Base-by-base conservation (phyloP, 1,140 invertebrate genomes). In the Euschistus heros region DNA sequence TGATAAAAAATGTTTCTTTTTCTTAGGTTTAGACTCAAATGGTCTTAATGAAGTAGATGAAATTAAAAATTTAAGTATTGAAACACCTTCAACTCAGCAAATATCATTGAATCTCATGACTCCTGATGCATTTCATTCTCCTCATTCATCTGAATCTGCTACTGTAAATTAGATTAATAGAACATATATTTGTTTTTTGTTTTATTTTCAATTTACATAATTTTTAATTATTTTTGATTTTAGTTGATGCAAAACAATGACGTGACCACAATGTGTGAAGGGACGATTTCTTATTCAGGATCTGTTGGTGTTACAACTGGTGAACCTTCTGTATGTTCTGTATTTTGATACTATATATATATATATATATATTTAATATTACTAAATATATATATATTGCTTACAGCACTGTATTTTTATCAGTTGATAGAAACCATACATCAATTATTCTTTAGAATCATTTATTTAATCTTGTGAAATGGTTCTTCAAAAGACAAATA, bases 101-200 rank as follows among this genome's bases (percentile, higher is more conserved):
- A 13, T 24, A 20, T 44, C 61, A 22, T 63, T 68, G 7, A 90
- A 86, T 71, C 80, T 94, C 1, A 87, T 95, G 82, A 92, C 91
- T 1, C 91, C 92, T 0, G 90, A 94, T 74, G 90, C 89, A 7
- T 95, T 94, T 71, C 89, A 83, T 76, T 88, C 80, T 47, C 59
- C 59, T 61, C 54, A 57, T 26, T 24, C 54, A 10, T 4, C 54
- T 24, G 54, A 57, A 24, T 24, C 54, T 24, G 14, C 20, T 24
- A 20, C 54, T 57, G 54, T 57, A 24, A 57, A 24, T 26, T 24
- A 24, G 7, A 10, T 26, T 6, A 57, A 24, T 57, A 4, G 14
- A 50, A 50, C 20, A 1, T 50, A 18, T 20, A 2, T 50, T 50
- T 57, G 18, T 26, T 26, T 3, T 57, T 4, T 57, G 14, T 3